Conservation (phyloP, 1,140 invertebrate genomes). For the Scaptomyza montana region DNA sequence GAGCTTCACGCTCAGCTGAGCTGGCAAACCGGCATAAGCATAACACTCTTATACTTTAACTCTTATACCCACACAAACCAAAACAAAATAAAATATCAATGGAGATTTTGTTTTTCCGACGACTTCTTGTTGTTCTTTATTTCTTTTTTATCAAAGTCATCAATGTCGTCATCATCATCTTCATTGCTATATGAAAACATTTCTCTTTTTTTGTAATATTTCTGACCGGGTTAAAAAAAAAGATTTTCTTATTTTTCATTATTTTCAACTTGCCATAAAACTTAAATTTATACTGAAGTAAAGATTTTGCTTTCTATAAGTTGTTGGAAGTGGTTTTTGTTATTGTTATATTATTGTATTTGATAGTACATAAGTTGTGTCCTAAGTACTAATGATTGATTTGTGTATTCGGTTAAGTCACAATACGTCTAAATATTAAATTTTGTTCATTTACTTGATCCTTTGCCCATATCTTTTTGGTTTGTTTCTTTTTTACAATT, state of each 20-base stretch:
- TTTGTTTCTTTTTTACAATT: neutral
- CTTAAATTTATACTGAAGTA: conserved; percentile 77
- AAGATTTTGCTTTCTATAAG: conserved; percentile 73
- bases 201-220: conserved; percentile 58
- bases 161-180: conserved; percentile 68
- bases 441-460: conserved; percentile 17
- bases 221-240: conserved; percentile 75
- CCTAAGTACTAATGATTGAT: conserved; percentile 53
- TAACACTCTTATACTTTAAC: conserved; percentile 18
- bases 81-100: conserved; percentile 30
- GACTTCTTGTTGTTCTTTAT: conserved; percentile 44
- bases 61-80: neutral
- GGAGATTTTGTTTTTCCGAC: conserved; percentile 43
- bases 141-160: conserved; percentile 76
- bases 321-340: conserved; percentile 41
- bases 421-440: conserved; percentile 24
- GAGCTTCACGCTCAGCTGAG: conserved; percentile 30
- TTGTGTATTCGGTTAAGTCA: conserved; percentile 33
- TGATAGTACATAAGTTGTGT: conserved; percentile 50
- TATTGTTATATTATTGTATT: conserved; percentile 28
- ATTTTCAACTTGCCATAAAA: conserved; percentile 62
- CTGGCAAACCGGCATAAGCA: conserved; percentile 50
- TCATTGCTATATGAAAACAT: conserved; percentile 75
- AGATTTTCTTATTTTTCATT: conserved; percentile 33
- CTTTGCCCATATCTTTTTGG: conserved; percentile 5